Evolutionary conservation across 1,140 invertebrate genomes (phyloP).

Genomic region (Hydropsyche tenuis): DNA sequence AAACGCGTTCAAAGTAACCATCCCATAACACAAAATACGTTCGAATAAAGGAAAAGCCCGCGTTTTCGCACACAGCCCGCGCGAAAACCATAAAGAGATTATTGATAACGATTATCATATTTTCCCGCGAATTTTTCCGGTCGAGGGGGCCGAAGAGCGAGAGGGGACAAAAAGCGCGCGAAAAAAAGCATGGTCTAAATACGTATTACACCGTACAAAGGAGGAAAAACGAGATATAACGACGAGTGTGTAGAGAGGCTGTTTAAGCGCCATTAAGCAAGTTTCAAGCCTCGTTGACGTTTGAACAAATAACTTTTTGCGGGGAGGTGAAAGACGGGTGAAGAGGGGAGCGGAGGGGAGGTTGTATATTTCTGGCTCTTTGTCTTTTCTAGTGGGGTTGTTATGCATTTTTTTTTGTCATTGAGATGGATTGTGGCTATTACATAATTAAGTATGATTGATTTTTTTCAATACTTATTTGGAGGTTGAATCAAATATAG

Average conservation of each 20-base stretch:
- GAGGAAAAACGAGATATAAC: neutral
- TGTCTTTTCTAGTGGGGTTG: no score
- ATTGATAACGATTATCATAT: constrained; percentile 18
- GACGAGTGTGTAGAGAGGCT: constrained; percentile 10
- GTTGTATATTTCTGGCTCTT: no score
- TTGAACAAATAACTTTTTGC: constrained; percentile 22
- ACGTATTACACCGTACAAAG: neutral
- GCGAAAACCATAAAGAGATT: constrained; percentile 12
- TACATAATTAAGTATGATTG: no score
- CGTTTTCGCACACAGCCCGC: neutral
- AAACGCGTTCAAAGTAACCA: no score
- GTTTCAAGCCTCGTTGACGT: constrained; percentile 34
- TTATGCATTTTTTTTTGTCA: no score
- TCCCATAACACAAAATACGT: no score
- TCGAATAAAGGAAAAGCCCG: neutral
- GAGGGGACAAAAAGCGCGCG: neutral
- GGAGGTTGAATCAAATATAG: no score
- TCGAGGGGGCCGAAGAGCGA: neutral
- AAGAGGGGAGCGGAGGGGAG: neutral
- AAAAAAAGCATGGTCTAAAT: neutral
- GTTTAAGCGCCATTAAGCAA: constrained; percentile 33
- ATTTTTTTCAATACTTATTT: no score
- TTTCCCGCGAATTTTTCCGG: constrained; percentile 17
- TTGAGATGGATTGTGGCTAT: no score
- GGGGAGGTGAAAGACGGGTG: neutral